Conservation (phyloP, 1,140 invertebrate species). For the Gonioctena quinquepunctata region DNA sequence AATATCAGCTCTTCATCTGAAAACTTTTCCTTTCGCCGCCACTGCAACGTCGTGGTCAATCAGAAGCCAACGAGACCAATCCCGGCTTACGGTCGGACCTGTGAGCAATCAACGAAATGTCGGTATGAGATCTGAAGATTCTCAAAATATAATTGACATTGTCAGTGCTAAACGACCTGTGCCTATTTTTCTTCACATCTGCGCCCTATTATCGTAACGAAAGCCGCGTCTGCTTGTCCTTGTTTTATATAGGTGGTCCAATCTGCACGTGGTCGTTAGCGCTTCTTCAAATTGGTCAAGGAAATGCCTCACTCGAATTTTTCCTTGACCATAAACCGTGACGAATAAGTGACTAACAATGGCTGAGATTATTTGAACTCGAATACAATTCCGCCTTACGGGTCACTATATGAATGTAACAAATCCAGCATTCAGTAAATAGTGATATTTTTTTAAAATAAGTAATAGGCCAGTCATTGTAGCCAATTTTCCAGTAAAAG, state of each 20-base stretch:
- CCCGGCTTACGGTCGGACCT: not conserved
- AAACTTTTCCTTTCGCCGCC: no score
- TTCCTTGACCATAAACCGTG: not conserved
- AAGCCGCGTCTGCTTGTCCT: not conserved
- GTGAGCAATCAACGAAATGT: not conserved
- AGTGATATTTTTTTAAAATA: no score
- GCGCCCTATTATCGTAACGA: not conserved
- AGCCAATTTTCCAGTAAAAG: no score
- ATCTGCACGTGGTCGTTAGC: not conserved
- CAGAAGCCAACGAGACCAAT: not conserved
- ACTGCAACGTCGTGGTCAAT: not conserved
- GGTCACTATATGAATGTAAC: no score
- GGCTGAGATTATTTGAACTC: not conserved
- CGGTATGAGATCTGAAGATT: not conserved
- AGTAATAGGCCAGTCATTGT: no score
- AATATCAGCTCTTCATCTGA: no score
- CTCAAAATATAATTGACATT: not conserved
- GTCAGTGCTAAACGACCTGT: not conserved
- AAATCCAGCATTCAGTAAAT: no score
- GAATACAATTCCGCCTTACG: no score
- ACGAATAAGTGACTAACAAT: not conserved
- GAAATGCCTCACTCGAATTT: not conserved
- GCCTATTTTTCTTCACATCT: not conserved
- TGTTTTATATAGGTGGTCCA: not conserved
- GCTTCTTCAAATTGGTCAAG: not conserved